A percentile compares a stretch with the other conserved stretches of the same genome.
Evolutionary conservation across 2,113 vertebrate species (phyloP).

Genomic region (Apaloderma vittatum): DNA sequence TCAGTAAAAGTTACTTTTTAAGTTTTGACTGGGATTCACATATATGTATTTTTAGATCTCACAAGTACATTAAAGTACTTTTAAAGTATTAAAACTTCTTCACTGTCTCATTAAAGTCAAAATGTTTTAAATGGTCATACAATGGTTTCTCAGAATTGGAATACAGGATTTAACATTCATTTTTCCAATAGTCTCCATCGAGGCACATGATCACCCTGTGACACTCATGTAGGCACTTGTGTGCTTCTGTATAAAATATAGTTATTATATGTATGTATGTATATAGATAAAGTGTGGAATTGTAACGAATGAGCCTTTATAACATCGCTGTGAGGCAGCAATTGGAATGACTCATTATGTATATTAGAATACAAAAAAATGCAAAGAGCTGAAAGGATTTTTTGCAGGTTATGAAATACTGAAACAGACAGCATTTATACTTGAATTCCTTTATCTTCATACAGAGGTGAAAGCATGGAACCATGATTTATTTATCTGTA

Average conservation of each 20-base stretch:
- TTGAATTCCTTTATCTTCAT: neutral
- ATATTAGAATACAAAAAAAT: constrained; percentile 20
- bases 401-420: constrained; percentile 1
- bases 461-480: neutral
- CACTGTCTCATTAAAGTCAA: neutral
- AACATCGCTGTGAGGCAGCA: neutral
- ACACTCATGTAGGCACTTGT: neutral
- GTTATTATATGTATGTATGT: neutral
- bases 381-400: neutral
- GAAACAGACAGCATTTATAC: neutral
- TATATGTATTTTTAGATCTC: neutral
- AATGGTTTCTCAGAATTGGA: neutral
- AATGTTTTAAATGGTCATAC: neutral
- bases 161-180: neutral
- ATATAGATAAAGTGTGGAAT: neutral
- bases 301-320: neutral
- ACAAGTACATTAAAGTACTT: neutral
- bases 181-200: neutral
- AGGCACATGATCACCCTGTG: neutral
- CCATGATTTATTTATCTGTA: neutral
- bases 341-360: neutral
- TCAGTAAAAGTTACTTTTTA: neutral
- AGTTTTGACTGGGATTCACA: neutral
- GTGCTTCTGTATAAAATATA: neutral
- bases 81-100: neutral